Conservation (phyloP, 2,888 invertebrate genomes). For the Nesidiocoris tenuis region DNA sequence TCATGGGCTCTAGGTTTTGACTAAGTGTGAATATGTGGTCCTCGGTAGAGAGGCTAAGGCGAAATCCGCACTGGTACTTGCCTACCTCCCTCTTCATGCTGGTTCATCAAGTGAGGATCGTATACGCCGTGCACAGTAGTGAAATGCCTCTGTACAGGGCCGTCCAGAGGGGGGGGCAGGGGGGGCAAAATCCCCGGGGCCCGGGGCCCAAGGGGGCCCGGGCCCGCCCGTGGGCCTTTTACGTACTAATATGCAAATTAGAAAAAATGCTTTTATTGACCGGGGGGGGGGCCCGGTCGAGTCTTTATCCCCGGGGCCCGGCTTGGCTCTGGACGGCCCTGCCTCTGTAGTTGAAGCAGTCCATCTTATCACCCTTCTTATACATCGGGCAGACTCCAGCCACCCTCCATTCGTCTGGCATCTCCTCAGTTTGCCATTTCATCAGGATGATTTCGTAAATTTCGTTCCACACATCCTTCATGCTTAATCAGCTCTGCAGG, state of each 20-base stretch:
- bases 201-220: too few species aligned
- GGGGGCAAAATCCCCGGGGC: too few species aligned
- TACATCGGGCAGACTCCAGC: conserved; percentile 1
- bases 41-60: not conserved
- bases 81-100: not conserved
- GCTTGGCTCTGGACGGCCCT: too few species aligned
- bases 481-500: conserved; percentile 2
- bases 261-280: too few species aligned
- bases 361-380: conserved; percentile 24
- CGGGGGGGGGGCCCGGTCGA: too few species aligned
- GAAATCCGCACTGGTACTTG: conserved; percentile 11
- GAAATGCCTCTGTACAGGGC: too few species aligned
- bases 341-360: not conserved
- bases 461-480: conserved; percentile 4
- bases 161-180: too few species aligned
- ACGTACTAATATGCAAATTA: too few species aligned
- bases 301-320: too few species aligned
- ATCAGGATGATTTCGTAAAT: not conserved
- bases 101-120: not conserved
- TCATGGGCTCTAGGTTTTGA: not conserved
- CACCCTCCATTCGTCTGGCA: not conserved
- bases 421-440: conserved; percentile 1
- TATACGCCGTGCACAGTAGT: conserved; percentile 1
- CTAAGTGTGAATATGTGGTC: not conserved
- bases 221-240: too few species aligned